Conservation (phyloP, 2,888 invertebrate species). For the Eurytoma adleriae region DNA sequence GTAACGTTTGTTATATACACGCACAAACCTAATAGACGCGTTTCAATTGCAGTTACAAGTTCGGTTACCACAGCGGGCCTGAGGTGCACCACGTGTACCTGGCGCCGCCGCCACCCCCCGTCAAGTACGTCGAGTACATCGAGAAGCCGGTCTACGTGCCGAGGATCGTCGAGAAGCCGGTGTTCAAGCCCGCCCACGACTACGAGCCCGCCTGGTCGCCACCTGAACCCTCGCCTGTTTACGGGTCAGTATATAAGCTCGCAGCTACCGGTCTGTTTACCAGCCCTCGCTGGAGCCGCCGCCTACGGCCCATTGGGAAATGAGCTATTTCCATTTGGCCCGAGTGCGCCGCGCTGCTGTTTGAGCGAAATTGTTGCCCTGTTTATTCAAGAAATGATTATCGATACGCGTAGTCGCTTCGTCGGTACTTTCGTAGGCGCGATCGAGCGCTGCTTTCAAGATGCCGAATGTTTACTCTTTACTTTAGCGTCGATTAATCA, state of each 20-base stretch:
- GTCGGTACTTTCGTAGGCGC: too few species aligned
- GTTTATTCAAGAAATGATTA: too few species aligned
- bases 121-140: conserved; percentile 72
- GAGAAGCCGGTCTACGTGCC: conserved; percentile 72
- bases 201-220: conserved; percentile 66
- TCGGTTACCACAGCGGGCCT: conserved; percentile 67
- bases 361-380: too few species aligned
- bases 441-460: too few species aligned
- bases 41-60: conserved; percentile 67
- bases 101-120: conserved; percentile 66
- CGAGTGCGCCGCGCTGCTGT: background rate
- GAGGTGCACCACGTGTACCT: conserved; percentile 71
- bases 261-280: conserved; percentile 5
- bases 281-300: background rate
- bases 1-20: too few species aligned
- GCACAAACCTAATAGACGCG: too few species aligned
- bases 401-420: too few species aligned
- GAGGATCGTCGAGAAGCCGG: conserved; percentile 70
- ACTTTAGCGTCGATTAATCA: too few species aligned
- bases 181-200: conserved; percentile 65
- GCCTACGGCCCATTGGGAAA: background rate
- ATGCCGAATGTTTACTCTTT: too few species aligned
- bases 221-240: conserved; percentile 65
- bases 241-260: conserved; percentile 66
- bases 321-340: background rate